phyloP scores from a whole-genome alignment of 2,113 vertebrate species.

The Ctenodactylus gundi region DNA sequence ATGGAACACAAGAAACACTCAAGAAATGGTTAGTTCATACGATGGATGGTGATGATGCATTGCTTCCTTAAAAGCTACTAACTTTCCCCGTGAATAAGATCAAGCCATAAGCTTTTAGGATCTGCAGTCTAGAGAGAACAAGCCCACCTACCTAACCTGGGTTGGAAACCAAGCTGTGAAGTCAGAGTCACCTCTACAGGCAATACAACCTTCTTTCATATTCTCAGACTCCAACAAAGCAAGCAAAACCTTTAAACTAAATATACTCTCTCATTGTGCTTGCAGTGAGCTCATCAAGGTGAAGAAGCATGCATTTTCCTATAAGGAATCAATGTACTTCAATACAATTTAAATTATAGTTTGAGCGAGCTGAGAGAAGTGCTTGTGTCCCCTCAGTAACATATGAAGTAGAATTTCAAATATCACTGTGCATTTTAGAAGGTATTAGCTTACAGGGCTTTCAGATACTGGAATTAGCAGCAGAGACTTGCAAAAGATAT shows the following conservation, averaged over 20 bases:
- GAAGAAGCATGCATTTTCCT: not conserved
- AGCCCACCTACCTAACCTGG: not conserved
- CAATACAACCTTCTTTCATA: too few species aligned
- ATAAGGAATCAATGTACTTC: not conserved
- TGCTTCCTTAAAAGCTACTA: not conserved
- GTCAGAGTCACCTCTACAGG: not conserved
- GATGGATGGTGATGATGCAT: not conserved
- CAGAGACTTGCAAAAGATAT: conserved; percentile 55
- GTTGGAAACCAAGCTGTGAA: not conserved
- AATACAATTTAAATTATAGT: conserved; percentile 35
- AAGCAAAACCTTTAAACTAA: conserved; percentile 10
- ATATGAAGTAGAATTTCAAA: conserved; percentile 65
- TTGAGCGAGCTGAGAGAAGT: conserved; percentile 25
- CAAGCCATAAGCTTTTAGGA: not conserved
- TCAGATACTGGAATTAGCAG: conserved; percentile 69
- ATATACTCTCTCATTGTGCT: not conserved
- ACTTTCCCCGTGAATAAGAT: conserved; percentile 21
- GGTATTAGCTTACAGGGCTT: conserved; percentile 70
- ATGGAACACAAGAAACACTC: not conserved
- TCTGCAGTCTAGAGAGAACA: not conserved
- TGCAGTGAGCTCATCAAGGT: not conserved
- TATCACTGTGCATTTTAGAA: conserved; percentile 57
- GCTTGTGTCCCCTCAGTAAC: conserved; percentile 57
- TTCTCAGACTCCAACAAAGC: too few species aligned
- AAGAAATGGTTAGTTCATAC: not conserved